Evolutionary conservation across 2,888 invertebrate species (phyloP), one percentile per base, ranked within the genome.

Genomic region (Athripsodes cinereus): DNA sequence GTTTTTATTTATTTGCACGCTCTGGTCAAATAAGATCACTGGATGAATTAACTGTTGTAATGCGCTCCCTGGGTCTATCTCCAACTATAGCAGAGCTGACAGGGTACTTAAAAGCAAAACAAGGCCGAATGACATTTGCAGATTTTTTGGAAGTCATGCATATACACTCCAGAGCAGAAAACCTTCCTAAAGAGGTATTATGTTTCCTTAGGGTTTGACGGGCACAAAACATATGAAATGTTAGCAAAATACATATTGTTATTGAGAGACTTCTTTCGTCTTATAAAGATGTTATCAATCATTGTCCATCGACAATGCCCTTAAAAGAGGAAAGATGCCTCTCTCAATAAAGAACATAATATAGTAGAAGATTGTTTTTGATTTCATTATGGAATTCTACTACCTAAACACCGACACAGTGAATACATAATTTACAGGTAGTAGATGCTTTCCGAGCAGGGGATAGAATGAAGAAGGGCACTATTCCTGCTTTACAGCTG

Each of bases 111-210:
- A 87, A 87, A 69, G 86, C 86, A 60, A 87, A 74, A 66, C 60
- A 60, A 65, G 93, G 94, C 0, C 92, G 91, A 74, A 92, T 95
- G 90, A 88, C 90, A 0, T 97, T 97, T 72, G 94, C 96, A 0
- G 95, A 96, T 68, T 96, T 97, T 69, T 73, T 97, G 50, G 95
- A 96, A 69, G 91, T 96, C 1, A 93, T 96, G 92, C 94, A 96
- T 70, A 85, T 90, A 56, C 96, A 96, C 71, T 91, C 88, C 0
- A 80, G 85, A 34, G 87, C 88, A 5, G 94, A 95, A 70, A 87
- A 92, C 67, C 75, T 92, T 13, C 90, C 92, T 0, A 83, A 82
- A 66, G 92, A 94, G 78, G 87, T 92, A 59, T n/a, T 70, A 58
- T 26, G 19, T 46, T 16, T 11, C 3, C 22, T 34, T 31, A 34